These are phyloP conservation scores for Chlorodrepanis virens DNA, from an alignment of 2,113 vertebrate species.

Conservation along the genomic window DNA sequence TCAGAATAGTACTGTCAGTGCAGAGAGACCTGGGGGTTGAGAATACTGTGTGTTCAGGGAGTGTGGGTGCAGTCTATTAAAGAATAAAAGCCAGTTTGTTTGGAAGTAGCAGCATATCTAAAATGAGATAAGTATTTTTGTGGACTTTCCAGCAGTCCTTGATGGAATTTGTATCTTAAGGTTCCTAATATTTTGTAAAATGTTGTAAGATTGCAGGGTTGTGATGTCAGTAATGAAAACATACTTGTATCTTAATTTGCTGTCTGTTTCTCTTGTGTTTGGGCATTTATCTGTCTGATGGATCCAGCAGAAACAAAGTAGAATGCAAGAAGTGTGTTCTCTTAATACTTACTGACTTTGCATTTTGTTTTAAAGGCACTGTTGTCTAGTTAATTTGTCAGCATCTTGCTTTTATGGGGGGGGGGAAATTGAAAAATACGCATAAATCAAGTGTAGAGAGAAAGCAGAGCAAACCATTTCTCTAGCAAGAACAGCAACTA, in stretches of 20 bases:
- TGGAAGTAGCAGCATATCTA: background rate
- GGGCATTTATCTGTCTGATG: background rate
- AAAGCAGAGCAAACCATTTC: background rate
- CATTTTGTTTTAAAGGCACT: background rate
- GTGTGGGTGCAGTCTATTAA: background rate
- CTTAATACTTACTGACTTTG: background rate
- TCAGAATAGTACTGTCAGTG: background rate
- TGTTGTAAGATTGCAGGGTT: background rate
- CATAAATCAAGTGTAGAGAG: background rate
- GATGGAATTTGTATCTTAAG: background rate
- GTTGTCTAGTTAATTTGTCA: background rate
- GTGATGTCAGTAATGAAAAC: background rate
- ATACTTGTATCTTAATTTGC: background rate
- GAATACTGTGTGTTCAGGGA: fast-evolving
- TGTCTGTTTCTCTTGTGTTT: background rate
- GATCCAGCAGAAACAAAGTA: background rate
- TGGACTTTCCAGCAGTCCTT: background rate
- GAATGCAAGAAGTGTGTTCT: background rate
- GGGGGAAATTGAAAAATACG: fast-evolving
- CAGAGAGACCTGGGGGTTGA: background rate
- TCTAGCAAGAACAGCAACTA: background rate
- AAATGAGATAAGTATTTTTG: background rate
- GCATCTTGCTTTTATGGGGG: background rate
- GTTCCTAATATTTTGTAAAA: background rate
- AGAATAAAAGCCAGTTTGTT: background rate